phyloP scores from a whole-genome alignment of 2,797 vertebrate genomes.

The Hozukius guyotensis region DNA sequence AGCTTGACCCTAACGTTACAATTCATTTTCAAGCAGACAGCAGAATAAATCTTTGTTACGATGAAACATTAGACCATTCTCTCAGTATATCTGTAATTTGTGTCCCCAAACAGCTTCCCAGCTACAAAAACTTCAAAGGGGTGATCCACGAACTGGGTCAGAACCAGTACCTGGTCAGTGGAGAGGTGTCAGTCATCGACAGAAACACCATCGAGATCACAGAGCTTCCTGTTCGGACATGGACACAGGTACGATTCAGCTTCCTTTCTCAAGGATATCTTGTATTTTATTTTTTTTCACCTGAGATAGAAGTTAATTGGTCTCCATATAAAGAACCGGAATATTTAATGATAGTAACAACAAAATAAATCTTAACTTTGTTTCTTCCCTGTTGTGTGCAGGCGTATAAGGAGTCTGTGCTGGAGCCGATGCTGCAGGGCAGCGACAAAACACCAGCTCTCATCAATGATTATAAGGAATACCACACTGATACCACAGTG shows the following conservation, averaged over 20 bases:
- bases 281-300: not conserved
- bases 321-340: not conserved
- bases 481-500: conserved; percentile 97
- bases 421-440: conserved; percentile 98
- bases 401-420: conserved; percentile 97
- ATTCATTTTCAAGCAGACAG: too few species aligned
- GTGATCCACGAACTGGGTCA: conserved; percentile 95
- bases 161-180: conserved; percentile 97
- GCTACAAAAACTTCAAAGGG: conserved; percentile 98
- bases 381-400: conserved; percentile 52
- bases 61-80: not conserved
- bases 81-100: not conserved
- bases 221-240: conserved; percentile 97
- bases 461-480: conserved; percentile 97
- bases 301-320: not conserved
- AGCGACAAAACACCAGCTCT: conserved; percentile 97
- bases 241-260: conserved; percentile 91
- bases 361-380: not conserved
- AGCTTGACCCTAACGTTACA: too few species aligned
- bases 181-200: conserved; percentile 95
- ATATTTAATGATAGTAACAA: not conserved
- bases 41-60: not conserved
- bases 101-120: conserved; percentile 88
- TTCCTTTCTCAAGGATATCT: not conserved
- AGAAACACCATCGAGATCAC: conserved; percentile 97